Evolutionary conservation across 2,797 vertebrate species (phyloP), one percentile per base, ranked within the genome.

Genomic region (Anguilla anguilla): DNA sequence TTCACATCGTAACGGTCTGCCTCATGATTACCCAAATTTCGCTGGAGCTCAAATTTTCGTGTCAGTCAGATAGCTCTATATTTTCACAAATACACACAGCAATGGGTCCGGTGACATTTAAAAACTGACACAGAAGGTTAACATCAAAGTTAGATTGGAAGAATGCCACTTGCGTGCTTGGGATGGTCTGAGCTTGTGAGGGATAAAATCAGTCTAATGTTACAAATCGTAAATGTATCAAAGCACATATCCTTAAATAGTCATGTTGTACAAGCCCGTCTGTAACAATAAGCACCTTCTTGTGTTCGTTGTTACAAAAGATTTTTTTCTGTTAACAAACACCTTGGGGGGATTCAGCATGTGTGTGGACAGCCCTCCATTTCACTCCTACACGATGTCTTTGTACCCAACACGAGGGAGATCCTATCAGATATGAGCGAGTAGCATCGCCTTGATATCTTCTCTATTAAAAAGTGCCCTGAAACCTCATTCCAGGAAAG

Each of bases 81-180:
- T 85, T 83, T 85, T 85, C 43, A 35, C 28, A 88, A 72, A 81
- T 19, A 72, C 46, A 82, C 31, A 85, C 25, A 57, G 61, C 87
- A 77, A 2, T 74, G 49, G 43, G 61, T 49, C 13, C 13, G 6
- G 82, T 25, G 74, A 79, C 39, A 79, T 79, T 79, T 79, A 13
- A 39, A 79, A 79, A 79, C 74, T 79, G 74, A 43, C 43, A 25
- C 17, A 22, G 43, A 81, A 81, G 39, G 35, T 46, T 81, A 81
- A 46, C 13, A 46, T 46, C 35, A 81, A 81, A 43, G 43, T 46
- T 22, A 46, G 77, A 46, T 19, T 46, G 39, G 39, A 81, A 81
- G 77, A 81, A 49, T 43, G 39, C 6, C 39, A 25, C 77, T 25
- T 7, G 9, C 11, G 43, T 7, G 6, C 51, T 7, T 9, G 43